These are phyloP conservation scores for Hyaena hyaena DNA, from an alignment of 2,113 vertebrate genomes.

Conservation along the genomic window DNA sequence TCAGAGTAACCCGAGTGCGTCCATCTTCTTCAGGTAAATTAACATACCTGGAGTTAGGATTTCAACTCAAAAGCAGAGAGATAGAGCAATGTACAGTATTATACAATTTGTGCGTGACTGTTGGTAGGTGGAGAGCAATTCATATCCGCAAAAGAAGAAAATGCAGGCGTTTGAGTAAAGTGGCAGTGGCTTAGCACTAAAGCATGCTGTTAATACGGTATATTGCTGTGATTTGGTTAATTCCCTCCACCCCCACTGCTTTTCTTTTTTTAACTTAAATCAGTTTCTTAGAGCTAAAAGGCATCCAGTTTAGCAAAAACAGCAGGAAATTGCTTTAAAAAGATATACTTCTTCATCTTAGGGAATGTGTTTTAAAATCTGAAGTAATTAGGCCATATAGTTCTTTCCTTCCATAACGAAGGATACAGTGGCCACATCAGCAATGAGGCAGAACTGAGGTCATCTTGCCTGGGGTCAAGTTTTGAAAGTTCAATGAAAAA, in stretches of 20 bases:
- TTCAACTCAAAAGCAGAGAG: slow-evolving; percentile 51
- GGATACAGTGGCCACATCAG: background rate
- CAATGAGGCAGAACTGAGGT: background rate
- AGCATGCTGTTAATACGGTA: background rate
- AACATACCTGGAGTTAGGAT: background rate
- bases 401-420: slow-evolving; percentile 33
- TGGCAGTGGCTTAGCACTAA: background rate
- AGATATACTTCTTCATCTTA: slow-evolving; percentile 30
- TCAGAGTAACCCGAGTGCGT: slow-evolving; percentile 90
- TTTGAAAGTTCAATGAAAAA: slow-evolving; percentile 61
- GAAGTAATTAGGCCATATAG: slow-evolving; percentile 18
- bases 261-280: slow-evolving; percentile 17
- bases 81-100: background rate
- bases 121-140: slow-evolving; percentile 7
- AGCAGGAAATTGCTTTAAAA: slow-evolving; percentile 63
- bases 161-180: background rate
- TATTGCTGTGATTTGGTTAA: slow-evolving; percentile 10
- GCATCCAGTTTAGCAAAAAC: slow-evolving; percentile 56
- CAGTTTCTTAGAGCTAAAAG: slow-evolving; percentile 51
- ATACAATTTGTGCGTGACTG: background rate
- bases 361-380: slow-evolving; percentile 44
- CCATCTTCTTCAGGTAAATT: slow-evolving; percentile 92
- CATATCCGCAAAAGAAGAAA: background rate
- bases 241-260: background rate
- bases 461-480: slow-evolving; percentile 16